Percentiles rank a stretch among this genome's conserved stretches.
phyloP scores from a whole-genome alignment of 2,113 vertebrate genomes.

The Malurus alboscapulatus region DNA sequence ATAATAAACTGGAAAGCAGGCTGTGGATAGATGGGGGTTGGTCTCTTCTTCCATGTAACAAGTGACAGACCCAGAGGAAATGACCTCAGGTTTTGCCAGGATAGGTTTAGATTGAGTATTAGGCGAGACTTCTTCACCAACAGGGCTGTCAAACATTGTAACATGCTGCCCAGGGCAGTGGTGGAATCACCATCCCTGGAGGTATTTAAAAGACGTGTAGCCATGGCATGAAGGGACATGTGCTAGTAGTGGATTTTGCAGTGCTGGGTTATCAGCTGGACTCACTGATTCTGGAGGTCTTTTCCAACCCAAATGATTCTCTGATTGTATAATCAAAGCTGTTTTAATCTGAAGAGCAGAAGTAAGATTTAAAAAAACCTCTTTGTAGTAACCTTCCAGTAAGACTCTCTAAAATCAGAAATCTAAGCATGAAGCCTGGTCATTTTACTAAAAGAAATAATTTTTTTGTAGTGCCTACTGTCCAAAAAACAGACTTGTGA shows the following conservation, averaged over 20 bases:
- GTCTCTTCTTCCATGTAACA: neutral
- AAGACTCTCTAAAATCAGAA: neutral
- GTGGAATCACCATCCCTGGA: neutral
- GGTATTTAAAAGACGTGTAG: rapidly evolving
- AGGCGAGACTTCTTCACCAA: neutral
- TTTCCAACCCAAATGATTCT: neutral
- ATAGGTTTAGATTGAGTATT: neutral
- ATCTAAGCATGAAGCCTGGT: neutral
- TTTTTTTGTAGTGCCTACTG: neutral
- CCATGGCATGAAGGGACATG: rapidly evolving
- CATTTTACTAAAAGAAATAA: neutral
- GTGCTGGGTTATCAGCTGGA: neutral
- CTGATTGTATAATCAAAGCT: neutral
- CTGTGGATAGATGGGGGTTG: too few species aligned
- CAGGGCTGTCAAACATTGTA: neutral
- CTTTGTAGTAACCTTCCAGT: neutral
- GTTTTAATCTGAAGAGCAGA: neutral
- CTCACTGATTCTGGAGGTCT: rapidly evolving
- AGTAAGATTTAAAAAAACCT: neutral
- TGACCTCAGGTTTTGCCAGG: neutral
- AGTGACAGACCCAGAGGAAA: neutral
- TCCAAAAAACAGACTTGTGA: neutral
- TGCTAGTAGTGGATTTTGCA: neutral
- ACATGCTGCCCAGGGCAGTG: neutral
- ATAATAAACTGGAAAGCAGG: neutral